These are phyloP conservation scores for Halocynthia roretzi DNA, from an alignment of 23 tunicate genomes.

Conservation along the genomic window DNA sequence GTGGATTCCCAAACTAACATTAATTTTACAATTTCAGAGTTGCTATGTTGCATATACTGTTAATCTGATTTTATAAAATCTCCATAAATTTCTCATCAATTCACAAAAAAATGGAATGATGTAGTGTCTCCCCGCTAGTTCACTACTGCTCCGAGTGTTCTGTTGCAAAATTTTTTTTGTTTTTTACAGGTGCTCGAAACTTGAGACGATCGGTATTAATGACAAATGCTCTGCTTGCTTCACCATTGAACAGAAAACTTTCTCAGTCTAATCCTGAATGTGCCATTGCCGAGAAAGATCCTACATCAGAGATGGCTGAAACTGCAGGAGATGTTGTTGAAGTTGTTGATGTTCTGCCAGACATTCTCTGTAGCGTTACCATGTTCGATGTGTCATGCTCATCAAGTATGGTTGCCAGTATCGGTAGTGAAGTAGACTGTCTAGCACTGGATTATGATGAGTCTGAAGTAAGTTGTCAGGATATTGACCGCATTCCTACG, in stretches of 20 bases:
- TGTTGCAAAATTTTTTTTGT: background rate
- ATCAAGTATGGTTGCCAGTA: slow-evolving; percentile 38
- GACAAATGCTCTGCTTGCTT: slow-evolving; percentile 33
- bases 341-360: slow-evolving; percentile 1
- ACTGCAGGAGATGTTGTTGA: background rate
- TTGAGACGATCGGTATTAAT: slow-evolving; percentile 48
- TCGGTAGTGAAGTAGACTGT: slow-evolving; percentile 36
- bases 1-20: no score
- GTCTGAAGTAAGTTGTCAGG: background rate
- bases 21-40: no score
- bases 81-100: background rate
- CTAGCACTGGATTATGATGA: slow-evolving; percentile 9
- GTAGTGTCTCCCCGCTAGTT: background rate
- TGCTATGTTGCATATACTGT: no score
- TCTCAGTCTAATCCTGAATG: background rate
- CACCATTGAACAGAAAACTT: slow-evolving; percentile 17
- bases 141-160: background rate
- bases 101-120: slow-evolving; percentile 3
- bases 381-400: slow-evolving; percentile 27
- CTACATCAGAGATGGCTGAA: background rate
- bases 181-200: slow-evolving; percentile 7
- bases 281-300: no score
- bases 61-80: no score
- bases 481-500: no score
- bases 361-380: slow-evolving; percentile 12